Base-by-base conservation (phyloP, 2,113 vertebrate genomes). In the Amblyornis subalaris region DNA sequence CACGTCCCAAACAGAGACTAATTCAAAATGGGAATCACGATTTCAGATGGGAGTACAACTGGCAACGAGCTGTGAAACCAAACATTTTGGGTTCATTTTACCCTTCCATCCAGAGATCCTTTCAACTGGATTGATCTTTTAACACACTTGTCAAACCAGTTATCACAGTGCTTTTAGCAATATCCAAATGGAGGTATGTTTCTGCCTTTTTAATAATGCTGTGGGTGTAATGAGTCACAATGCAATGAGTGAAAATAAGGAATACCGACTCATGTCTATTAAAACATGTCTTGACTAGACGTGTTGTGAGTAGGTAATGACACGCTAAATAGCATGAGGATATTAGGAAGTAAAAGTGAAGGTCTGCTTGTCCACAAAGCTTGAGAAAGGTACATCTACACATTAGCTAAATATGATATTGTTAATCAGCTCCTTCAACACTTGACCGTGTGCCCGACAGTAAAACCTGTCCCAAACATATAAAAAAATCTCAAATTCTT, bases 201-300 rank as follows among this genome's bases (percentile, higher is more conserved):
- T 83, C 67, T 93, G 79, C 38, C 74, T 80, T 86, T 81, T 75
- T 77, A 93, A 80, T 90, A 64, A 66, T 23, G 45, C 47, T 83
- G 62, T 83, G 60, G 58, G 51, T 83, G 79, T 66, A 67, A 77
- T 88, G 78, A 95, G 75, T 95, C 89, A 95, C 55, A 88, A 55
- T 40, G 75, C 60, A 94, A 5, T 19, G 31, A 83, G 14, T 74
- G 58, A 93, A 83, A 95, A 94, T 74, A 83, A 57, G 80, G 45
- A 83, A 7, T 67, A 85, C 64, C 88, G 89, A 94, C n/a, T 91
- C 85, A 62, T 9, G 31, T 55, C 55, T 93, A 54, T 35, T 85
- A 85, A 94, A 93, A 93, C 82, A 55, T 72, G 86, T 71, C 85
- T 89, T 74, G 84, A 76, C 94, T 89, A 47, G 64, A 77, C 88